phyloP scores from a whole-genome alignment of 2,888 invertebrate genomes.

The Thera obeliscata region DNA sequence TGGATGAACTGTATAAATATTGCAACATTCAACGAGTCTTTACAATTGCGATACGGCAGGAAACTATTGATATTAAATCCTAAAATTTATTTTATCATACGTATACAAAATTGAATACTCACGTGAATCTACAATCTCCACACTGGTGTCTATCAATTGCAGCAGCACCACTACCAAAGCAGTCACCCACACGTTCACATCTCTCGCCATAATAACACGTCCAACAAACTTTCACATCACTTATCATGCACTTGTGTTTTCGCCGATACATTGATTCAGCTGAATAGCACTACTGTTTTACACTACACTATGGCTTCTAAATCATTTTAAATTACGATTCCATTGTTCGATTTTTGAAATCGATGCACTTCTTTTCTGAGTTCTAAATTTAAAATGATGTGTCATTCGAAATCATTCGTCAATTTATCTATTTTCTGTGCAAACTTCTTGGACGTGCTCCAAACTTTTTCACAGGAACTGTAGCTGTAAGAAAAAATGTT shows the following conservation, averaged over 20 bases:
- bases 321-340: constrained; percentile 16
- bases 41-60: constrained; percentile 1
- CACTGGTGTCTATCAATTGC: constrained; percentile 62
- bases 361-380: constrained; percentile 7
- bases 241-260: constrained; percentile 43
- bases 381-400: constrained; percentile 31
- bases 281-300: constrained; percentile 34
- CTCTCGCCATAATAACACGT: constrained; percentile 63
- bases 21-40: constrained; percentile 18
- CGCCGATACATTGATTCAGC: constrained; percentile 63
- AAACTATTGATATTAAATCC: neutral
- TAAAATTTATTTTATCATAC: too few species aligned
- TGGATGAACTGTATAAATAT: constrained; percentile 23
- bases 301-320: constrained; percentile 30
- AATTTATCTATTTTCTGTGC: constrained; percentile 14
- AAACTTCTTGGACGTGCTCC: constrained; percentile 22
- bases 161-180: constrained; percentile 59
- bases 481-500: constrained; percentile 37
- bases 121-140: constrained; percentile 76
- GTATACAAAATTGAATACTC: constrained; percentile 49
- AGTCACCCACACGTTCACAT: constrained; percentile 59
- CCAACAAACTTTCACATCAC: constrained; percentile 55
- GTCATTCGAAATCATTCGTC: constrained; percentile 24
- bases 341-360: constrained; percentile 28
- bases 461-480: constrained; percentile 34